phyloP scores from a whole-genome alignment of 2,888 invertebrate genomes.

The Lottia scabra region DNA sequence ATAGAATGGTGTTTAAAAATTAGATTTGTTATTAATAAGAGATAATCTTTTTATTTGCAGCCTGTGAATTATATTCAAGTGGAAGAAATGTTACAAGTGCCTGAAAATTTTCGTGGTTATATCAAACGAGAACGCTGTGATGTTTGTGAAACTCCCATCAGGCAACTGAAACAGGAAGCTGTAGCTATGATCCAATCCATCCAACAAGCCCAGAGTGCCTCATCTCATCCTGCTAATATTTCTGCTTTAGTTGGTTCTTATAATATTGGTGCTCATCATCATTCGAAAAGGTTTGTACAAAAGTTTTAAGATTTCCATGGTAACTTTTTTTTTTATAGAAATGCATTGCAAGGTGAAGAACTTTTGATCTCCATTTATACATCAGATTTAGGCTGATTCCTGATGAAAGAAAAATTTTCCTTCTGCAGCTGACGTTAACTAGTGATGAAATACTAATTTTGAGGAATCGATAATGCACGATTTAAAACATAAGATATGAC shows the following conservation, averaged over 20 bases:
- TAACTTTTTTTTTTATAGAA: no score
- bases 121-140: slow-evolving; percentile 47
- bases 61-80: slow-evolving; percentile 43
- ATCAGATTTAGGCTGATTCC: no score
- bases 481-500: no score
- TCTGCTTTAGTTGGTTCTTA: slow-evolving; percentile 48
- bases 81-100: slow-evolving; percentile 47
- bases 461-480: no score
- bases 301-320: no score
- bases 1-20: no score
- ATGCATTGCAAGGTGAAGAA: no score
- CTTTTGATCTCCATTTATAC: no score
- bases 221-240: slow-evolving; percentile 37
- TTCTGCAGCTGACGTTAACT: no score
- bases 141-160: slow-evolving; percentile 56
- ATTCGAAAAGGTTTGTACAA: not conserved
- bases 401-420: no score
- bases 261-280: slow-evolving; percentile 35
- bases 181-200: slow-evolving; percentile 60
- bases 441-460: no score
- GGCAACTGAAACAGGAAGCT: slow-evolving; percentile 58
- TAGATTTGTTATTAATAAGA: not conserved
- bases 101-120: slow-evolving; percentile 45
- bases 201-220: slow-evolving; percentile 53
- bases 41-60: slow-evolving; percentile 31